Evolutionary conservation across 1,140 invertebrate species (phyloP), one percentile per base, ranked within the genome.

Genomic region (Bursaphelenchus mucronatus): DNA sequence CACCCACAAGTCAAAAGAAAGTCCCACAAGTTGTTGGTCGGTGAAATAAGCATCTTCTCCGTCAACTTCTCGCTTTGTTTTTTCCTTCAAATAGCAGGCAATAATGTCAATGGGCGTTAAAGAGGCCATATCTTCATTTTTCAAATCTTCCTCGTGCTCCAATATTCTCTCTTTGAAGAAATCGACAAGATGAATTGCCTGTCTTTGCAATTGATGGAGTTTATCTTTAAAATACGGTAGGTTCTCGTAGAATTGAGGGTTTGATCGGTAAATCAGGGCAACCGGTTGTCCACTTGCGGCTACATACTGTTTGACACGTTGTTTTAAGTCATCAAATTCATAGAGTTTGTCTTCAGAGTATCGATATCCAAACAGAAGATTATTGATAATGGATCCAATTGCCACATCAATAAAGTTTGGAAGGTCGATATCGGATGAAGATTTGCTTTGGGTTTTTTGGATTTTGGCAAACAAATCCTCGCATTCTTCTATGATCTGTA

Each of bases 371-470:
- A 63, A 63, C 5, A 63, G n/a, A 13, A 63, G n/a, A 11, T n/a
- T 30, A 19, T 53, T 40, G 39, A 63, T 63, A 13, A 63, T 30
- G 43, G 61, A 63, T 17, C 61, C 61, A 7, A 63, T 44, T 40
- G 21, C 17, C 15, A 63, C 8, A 19, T 63, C 61, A 19, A 63
- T 30, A 8, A 41, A 13, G 7, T 19, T n/a, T 2, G 17, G 21
- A 15, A 63, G 21, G 21, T 61, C 19, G 1, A 57, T 2, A 30
- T 41, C 55, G 11, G 21, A 30, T 3, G 15, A 30, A n/a, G 17
- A 30, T 41, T 39, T 15, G 21, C 9, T 10, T 8, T 30, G 15
- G 30, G 9, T 57, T 41, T 15, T 30, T 3, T 57, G 30, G 15
- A 57, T 57, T 40, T 41, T 21, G 19, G 8, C 19, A 57, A 15